Base-by-base conservation (phyloP, 2,888 invertebrate genomes). In the Sclerodermus sp. region DNA sequence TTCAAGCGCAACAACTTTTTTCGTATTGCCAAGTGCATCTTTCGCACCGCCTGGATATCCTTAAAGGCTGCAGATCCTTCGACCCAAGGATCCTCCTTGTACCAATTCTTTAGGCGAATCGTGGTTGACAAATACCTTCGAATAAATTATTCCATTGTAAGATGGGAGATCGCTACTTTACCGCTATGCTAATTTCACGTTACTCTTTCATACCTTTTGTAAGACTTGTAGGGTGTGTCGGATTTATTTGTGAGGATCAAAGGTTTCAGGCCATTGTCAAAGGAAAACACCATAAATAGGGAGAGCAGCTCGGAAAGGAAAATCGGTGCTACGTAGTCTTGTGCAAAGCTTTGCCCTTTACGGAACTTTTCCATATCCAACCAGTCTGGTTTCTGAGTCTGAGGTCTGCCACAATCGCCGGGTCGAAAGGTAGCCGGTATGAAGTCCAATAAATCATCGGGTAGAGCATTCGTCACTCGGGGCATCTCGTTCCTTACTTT, bases 161-260 rank as follows among this genome's bases (percentile, higher is more conserved):
- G 30, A 30, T 9, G 30, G 10, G 10, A 30, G 30, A 30, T 30
- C n/a, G n/a, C n/a, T n/a, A n/a, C n/a, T n/a, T n/a, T n/a, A n/a
- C n/a, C n/a, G n/a, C n/a, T n/a, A n/a, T n/a, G n/a, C n/a, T n/a
- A n/a, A n/a, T n/a, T n/a, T n/a, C n/a, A n/a, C n/a, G n/a, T n/a
- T n/a, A n/a, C n/a, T 30, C 15, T 30, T 42, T 9, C 29, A 5
- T 42, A 68, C 70, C 70, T 70, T 60, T 58, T 67, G 48, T 81
- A 79, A 1, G 82, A 74, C n/a, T 78, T 77, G 42, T 66, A 70
- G 1, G 82, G 79, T 1, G 80, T 81, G 45, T 79, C 73, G 0
- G 83, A 82, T 32, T 78, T 76, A 1, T 71, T 71, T 1, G 82
- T 84, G 17, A 77, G 71, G 4, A 83, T 79, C 8, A 84, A 58